phyloP scores from a whole-genome alignment of 2,113 vertebrate genomes.

The Embiotoca jacksoni region DNA sequence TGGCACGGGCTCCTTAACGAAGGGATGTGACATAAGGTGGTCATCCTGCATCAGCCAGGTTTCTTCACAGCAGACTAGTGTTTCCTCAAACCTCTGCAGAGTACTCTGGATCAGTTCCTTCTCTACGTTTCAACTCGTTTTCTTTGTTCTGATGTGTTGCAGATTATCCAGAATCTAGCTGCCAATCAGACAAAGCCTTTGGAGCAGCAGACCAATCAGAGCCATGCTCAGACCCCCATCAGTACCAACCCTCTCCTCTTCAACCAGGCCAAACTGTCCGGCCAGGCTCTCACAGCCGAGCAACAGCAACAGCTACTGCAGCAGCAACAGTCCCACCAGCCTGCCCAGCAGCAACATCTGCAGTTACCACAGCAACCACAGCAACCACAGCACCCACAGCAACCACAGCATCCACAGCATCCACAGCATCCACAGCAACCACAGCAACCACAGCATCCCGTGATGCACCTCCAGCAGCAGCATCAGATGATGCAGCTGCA shows the following conservation, averaged over 20 bases:
- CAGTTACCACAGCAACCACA: constrained; percentile 79
- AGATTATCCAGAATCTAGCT: constrained; percentile 95
- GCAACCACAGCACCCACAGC: constrained; percentile 71
- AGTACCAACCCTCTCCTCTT: constrained; percentile 82
- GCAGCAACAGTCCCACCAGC: constrained; percentile 86
- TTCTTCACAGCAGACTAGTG: too few relatives aligned
- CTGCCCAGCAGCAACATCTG: constrained; percentile 80
- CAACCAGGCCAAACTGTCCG: constrained; percentile 71
- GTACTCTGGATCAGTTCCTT: neutral
- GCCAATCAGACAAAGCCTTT: constrained; percentile 89
- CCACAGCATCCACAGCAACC: constrained; percentile 54
- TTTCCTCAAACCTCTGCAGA: too few relatives aligned
- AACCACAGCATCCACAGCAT: constrained; percentile 62
- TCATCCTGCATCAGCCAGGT: too few relatives aligned
- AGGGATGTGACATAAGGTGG: too few relatives aligned
- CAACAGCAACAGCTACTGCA: constrained; percentile 87
- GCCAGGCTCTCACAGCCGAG: constrained; percentile 80
- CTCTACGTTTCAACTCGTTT: neutral
- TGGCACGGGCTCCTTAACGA: too few relatives aligned
- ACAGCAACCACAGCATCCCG: constrained; percentile 65
- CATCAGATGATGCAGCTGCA: constrained; percentile 79
- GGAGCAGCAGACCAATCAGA: constrained; percentile 89
- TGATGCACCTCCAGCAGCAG: constrained; percentile 75
- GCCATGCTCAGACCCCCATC: constrained; percentile 85
- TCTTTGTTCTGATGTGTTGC: constrained; percentile 48